Evolutionary conservation across 2,113 vertebrate species (phyloP), one percentile per base, ranked within the genome.

Genomic region (Megaleporinus macrocephalus): DNA sequence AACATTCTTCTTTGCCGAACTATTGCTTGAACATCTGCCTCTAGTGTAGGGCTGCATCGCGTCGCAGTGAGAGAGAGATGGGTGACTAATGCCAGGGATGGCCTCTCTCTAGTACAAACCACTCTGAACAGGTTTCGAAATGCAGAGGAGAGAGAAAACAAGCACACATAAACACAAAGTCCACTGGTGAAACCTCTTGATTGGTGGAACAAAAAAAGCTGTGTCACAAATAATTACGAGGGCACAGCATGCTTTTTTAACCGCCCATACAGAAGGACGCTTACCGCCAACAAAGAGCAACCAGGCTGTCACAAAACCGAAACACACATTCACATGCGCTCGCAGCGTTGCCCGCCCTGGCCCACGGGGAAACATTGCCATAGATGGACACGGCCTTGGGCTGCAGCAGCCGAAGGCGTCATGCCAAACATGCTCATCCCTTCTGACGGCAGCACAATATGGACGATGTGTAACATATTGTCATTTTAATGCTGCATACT

Each of bases 21-120:
- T 7, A 22, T 7, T 5, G 1, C 20, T 20, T 63, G 27, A 63
- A 63, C 62, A 65, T 53, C 51, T 44, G 30, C 51, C 57, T 47
- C 66, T 44, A 44, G 41, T 44, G 66, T 70, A 33, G 66, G 51
- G 15, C 61, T 61, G 24, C 26, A 66, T 47, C 33, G 61, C 30
- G 61, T 44, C 30, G 44, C n/a, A 79, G 77, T 6, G 14, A 59
- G 51, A 70, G 41, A 53, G 57, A 72, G 68, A 73, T 49, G 66
- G 36, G 55, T 79, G 70, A 73, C 22, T 80, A 80, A 80, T 73
- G 26, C 41, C 16, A 29, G 36, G 68, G 36, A 26, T 66, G 59
- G 78, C 55, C 69, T 80, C 27, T 61, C 55, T 53, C 18, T 80
- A 26, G 70, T 79, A 61, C 16, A 71, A 70, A 71, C 16, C 51